phyloP scores from a whole-genome alignment of 1,140 invertebrate genomes.

The Drosophila trapezifrons region DNA sequence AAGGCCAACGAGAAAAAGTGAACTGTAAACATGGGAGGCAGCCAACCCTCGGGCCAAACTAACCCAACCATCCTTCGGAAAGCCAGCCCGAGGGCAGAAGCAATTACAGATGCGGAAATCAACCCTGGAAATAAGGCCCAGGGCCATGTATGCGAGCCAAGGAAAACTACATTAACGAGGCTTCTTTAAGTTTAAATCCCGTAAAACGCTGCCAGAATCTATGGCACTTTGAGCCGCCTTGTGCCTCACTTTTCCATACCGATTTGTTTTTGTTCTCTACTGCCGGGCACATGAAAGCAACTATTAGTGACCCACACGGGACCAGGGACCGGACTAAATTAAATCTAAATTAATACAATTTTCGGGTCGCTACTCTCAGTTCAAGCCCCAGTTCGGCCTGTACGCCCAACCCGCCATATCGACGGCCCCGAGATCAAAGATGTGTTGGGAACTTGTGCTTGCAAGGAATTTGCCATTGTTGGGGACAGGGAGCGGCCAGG shows the following conservation, averaged over 20 bases:
- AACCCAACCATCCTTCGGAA: conserved; percentile 26
- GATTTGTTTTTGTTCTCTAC: conserved; percentile 16
- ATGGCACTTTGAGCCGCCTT: conserved; percentile 41
- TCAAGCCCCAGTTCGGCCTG: not conserved
- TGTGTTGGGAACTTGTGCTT: conserved; percentile 51
- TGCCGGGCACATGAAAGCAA: conserved; percentile 28
- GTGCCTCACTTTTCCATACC: not conserved
- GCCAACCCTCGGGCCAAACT: conserved; percentile 58
- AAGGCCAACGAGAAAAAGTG: conserved; percentile 49
- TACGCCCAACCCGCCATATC: conserved; percentile 44
- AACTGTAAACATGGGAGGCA: conserved; percentile 29
- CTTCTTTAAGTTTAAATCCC: conserved; percentile 55
- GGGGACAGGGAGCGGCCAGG: not conserved
- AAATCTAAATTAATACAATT: conserved; percentile 80
- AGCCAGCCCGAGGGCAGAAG: conserved; percentile 4
- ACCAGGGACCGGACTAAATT: conserved; percentile 54
- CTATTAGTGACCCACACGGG: conserved; percentile 52
- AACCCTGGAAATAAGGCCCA: conserved; percentile 66
- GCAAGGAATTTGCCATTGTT: conserved; percentile 51
- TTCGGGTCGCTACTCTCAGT: conserved; percentile 55
- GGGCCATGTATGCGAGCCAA: conserved; percentile 45
- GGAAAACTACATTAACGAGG: conserved; percentile 10
- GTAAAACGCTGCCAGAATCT: conserved; percentile 15
- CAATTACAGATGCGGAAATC: conserved; percentile 51
- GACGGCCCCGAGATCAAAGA: conserved; percentile 74